A percentile compares a stretch with the other conserved stretches of the same genome.
phyloP scores from a whole-genome alignment of 2,113 vertebrate genomes.

The Crotalus helleri region DNA sequence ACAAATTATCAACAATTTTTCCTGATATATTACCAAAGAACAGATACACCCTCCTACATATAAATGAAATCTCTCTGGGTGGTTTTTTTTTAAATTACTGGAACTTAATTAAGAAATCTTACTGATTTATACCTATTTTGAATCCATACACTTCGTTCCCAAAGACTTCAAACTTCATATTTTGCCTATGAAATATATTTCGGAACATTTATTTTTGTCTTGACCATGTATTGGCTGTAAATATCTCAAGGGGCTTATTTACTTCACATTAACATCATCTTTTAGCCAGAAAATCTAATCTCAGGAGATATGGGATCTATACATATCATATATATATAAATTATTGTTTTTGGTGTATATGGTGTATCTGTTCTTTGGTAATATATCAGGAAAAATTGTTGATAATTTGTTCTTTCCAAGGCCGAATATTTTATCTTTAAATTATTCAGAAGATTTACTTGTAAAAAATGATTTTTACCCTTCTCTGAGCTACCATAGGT shows the following conservation, averaged over 20 bases:
- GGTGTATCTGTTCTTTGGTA: too few relatives aligned
- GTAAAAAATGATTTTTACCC: background rate
- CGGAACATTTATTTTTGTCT: too few relatives aligned
- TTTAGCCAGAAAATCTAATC: too few relatives aligned
- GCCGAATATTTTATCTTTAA: background rate
- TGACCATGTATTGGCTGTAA: too few relatives aligned
- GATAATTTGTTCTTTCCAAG: background rate
- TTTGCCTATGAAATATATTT: background rate
- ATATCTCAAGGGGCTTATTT: too few relatives aligned
- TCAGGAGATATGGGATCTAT: background rate
- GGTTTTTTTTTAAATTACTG: background rate
- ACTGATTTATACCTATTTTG: background rate
- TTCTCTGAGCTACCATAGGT: background rate
- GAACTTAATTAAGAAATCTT: background rate
- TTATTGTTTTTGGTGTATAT: background rate
- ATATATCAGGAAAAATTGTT: too few relatives aligned
- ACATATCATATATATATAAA: background rate
- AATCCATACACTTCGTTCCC: background rate
- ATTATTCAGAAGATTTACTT: background rate
- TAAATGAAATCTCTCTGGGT: background rate
- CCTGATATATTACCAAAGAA: background rate
- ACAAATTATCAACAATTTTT: background rate
- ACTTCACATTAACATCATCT: too few relatives aligned
- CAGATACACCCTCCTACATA: background rate
- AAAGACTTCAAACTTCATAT: background rate